These are phyloP conservation scores for Tenualosa thibaudeaui DNA, from an alignment of 2,797 vertebrate genomes.

Conservation along the genomic window DNA sequence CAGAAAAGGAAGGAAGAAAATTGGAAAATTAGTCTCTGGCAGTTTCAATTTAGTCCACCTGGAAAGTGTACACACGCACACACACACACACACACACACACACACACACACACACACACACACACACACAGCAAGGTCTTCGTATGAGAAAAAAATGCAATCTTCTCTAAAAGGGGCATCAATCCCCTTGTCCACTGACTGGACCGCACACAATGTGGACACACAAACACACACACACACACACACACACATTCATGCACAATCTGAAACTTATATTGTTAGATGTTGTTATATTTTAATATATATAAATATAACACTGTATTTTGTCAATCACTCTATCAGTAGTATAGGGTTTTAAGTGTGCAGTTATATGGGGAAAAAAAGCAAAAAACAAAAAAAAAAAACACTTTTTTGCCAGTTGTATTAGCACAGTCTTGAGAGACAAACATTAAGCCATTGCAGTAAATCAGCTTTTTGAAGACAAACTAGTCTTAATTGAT, in stretches of 20 bases:
- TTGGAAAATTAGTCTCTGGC: constrained; percentile 13
- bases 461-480: too few species aligned
- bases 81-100: neutral
- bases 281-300: too few species aligned
- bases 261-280: too few species aligned
- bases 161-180: neutral
- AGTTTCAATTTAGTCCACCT: neutral
- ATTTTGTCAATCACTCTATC: too few species aligned
- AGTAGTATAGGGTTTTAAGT: too few species aligned
- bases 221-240: constrained; percentile 11
- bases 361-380: too few species aligned
- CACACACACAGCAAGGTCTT: neutral
- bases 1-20: constrained; percentile 50
- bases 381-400: too few species aligned
- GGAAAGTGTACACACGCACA: neutral
- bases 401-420: too few species aligned
- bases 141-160: neutral
- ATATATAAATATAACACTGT: too few species aligned
- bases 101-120: constrained; percentile 16
- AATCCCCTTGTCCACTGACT: neutral
- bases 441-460: too few species aligned
- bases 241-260: neutral
- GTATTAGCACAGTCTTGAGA: too few species aligned
- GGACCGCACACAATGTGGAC: neutral
- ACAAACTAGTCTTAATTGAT: too few species aligned